These are phyloP conservation scores for Chymomyza amoena DNA, from an alignment of 2,888 invertebrate genomes.

Conservation along the genomic window DNA sequence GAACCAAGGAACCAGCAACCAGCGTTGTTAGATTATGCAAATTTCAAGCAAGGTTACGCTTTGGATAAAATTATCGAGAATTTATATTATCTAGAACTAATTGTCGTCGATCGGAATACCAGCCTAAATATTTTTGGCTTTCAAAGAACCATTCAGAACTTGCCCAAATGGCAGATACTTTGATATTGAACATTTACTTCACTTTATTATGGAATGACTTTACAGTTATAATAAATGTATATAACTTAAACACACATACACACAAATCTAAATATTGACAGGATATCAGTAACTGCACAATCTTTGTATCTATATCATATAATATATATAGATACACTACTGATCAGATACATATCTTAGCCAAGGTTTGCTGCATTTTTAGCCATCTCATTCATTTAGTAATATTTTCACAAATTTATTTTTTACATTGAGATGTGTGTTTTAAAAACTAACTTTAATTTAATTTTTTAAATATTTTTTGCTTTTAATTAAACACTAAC, in stretches of 20 bases:
- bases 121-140: background rate
- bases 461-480: background rate
- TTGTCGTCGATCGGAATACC: background rate
- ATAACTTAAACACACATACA: constrained; percentile 49
- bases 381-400: constrained; percentile 5
- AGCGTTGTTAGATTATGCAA: too few species aligned
- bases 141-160: background rate
- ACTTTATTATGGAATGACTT: constrained; percentile 60
- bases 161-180: background rate
- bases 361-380: background rate
- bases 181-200: constrained; percentile 57
- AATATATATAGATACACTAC: constrained; percentile 23
- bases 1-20: too few species aligned
- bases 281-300: background rate
- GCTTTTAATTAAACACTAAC: constrained; percentile 54
- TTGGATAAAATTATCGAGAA: background rate
- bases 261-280: constrained; percentile 15
- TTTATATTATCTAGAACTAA: background rate
- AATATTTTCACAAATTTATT: constrained; percentile 8
- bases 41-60: background rate
- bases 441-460: constrained; percentile 13
- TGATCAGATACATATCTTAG: background rate
- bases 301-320: background rate
- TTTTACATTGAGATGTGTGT: constrained; percentile 60
- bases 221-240: constrained; percentile 53